phyloP scores from a whole-genome alignment of 30 jellyfish, hydroid and myxozoan species.

The Hydractinia symbiolongicarpus region DNA sequence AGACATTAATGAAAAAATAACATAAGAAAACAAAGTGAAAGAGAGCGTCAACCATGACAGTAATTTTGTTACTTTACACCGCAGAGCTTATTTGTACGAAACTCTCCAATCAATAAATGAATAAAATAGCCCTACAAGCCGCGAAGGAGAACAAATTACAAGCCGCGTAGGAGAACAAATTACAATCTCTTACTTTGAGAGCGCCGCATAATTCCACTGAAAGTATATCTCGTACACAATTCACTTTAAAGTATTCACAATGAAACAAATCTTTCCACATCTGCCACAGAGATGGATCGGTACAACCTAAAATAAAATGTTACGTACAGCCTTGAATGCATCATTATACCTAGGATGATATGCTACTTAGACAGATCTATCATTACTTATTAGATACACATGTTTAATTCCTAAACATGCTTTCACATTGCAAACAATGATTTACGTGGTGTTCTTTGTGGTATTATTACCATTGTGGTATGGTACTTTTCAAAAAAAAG shows the following conservation, averaged over 20 bases:
- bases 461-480: too few species aligned
- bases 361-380: too few species aligned
- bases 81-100: not conserved
- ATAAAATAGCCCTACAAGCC: too few species aligned
- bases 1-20: not conserved
- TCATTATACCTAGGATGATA: not conserved
- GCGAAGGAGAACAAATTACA: too few species aligned
- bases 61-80: not conserved
- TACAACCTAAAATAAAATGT: constrained; percentile 59
- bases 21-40: not conserved
- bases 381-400: too few species aligned
- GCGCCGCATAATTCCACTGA: constrained; percentile 97
- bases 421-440: too few species aligned
- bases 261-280: constrained; percentile 87
- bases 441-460: too few species aligned
- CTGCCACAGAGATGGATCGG: constrained; percentile 49
- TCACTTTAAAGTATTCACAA: constrained; percentile 71
- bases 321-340: not conserved
- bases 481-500: too few species aligned
- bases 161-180: too few species aligned
- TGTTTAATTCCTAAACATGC: too few species aligned
- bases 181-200: constrained; percentile 47
- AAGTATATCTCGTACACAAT: constrained; percentile 66
- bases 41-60: not conserved
- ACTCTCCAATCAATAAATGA: too few species aligned